A percentile compares a stretch with the other conserved stretches of the same genome.
These are phyloP conservation scores for Macrochelys suwanniensis DNA, from an alignment of 2,797 vertebrate genomes.

Conservation along the genomic window DNA sequence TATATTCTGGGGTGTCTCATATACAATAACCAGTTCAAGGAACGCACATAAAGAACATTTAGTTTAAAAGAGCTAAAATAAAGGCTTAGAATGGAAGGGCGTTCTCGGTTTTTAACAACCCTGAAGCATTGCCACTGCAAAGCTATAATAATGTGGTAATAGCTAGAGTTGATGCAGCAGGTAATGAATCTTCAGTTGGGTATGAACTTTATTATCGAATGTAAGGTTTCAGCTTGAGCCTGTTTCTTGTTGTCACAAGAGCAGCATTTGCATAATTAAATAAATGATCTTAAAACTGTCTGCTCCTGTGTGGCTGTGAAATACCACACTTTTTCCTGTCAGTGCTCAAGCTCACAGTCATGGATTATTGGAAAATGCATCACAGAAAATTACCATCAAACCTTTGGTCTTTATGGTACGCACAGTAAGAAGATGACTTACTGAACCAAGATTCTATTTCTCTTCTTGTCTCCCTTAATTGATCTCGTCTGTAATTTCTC, in stretches of 20 bases:
- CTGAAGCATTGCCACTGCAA: not conserved
- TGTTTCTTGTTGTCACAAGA: conserved; percentile 78
- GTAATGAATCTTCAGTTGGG: conserved; percentile 73
- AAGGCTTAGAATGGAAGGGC: conserved; percentile 39
- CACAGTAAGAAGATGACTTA: conserved; percentile 55
- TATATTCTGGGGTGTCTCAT: not conserved
- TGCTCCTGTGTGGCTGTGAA: conserved; percentile 74
- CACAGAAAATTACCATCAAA: conserved; percentile 81
- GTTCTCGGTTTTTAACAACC: conserved; percentile 58
- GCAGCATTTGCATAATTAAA: conserved; percentile 81
- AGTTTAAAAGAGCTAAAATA: conserved; percentile 56
- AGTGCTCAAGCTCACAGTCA: conserved; percentile 65
- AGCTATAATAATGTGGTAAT: conserved; percentile 45
- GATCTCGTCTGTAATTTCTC: conserved; percentile 69
- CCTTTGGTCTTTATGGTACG: conserved; percentile 67
- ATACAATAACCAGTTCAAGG: conserved; percentile 55
- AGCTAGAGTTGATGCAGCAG: conserved; percentile 53
- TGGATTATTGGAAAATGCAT: conserved; percentile 80
- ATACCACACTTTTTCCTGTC: conserved; percentile 72
- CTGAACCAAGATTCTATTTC: conserved; percentile 61
- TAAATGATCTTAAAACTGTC: conserved; percentile 78
- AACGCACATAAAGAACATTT: conserved; percentile 23
- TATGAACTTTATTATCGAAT: conserved; percentile 72
- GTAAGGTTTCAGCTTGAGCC: conserved; percentile 65
- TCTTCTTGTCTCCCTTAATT: conserved; percentile 70